These are phyloP conservation scores for Notiomystis cincta DNA, from an alignment of 2,113 vertebrate genomes.

Conservation along the genomic window DNA sequence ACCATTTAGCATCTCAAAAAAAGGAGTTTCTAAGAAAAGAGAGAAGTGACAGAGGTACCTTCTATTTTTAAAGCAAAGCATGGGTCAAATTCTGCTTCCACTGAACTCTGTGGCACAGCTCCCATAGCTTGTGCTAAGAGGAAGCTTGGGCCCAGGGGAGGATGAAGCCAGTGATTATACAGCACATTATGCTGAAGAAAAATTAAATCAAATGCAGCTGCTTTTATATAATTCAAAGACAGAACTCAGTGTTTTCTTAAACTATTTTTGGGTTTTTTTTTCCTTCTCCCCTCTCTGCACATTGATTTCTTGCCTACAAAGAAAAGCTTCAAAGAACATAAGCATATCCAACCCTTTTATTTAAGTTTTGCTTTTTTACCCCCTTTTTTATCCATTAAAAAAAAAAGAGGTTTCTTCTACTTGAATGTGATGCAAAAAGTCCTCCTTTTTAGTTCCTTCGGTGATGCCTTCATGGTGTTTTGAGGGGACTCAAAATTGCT, in stretches of 20 bases:
- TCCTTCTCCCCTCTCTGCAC: background rate
- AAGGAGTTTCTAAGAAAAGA: background rate
- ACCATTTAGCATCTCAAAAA: background rate
- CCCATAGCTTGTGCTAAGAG: background rate
- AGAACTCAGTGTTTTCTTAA: constrained; percentile 31
- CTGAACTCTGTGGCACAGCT: background rate
- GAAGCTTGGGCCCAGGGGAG: background rate
- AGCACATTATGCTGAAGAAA: constrained; percentile 41
- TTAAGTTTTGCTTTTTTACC: background rate
- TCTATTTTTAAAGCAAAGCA: background rate
- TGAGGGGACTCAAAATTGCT: background rate
- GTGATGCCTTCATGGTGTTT: background rate
- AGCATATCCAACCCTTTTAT: constrained; percentile 15
- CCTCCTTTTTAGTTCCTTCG: background rate
- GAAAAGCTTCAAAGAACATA: constrained; percentile 46
- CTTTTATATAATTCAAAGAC: constrained; percentile 65
- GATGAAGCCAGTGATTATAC: constrained; percentile 12
- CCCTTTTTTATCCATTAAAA: background rate
- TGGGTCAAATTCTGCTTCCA: background rate
- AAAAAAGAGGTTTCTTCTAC: background rate
- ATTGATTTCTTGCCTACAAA: constrained; percentile 48
- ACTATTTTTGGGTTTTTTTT: constrained; percentile 39
- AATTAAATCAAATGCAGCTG: constrained; percentile 53
- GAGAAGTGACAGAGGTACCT: background rate
- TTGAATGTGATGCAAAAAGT: background rate